Base-by-base conservation (phyloP, 2,888 invertebrate genomes). In the Petrolisthes cinctipes region DNA sequence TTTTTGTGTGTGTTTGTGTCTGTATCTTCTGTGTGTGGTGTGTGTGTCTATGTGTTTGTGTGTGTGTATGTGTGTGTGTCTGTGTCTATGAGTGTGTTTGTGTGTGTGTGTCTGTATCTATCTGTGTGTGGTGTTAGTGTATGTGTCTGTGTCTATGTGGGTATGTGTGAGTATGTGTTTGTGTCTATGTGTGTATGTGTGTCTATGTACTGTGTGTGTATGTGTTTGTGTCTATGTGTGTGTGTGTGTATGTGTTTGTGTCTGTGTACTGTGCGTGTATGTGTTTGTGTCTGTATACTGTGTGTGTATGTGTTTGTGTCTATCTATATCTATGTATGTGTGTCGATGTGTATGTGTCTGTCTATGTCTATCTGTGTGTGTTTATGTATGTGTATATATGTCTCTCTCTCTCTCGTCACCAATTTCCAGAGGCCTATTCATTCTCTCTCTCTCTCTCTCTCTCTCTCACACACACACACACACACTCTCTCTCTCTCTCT, bases 401-500 rank as follows among this genome's bases (percentile, higher is more conserved):
- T 71, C n/a, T 71, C 61, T 61, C 61, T 61, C 61, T 14, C 61
- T 61, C 61, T 61, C 14, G 7, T 61, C 14, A 6, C 61, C 14
- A 6, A 6, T 14, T 61, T 14, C 61, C 61, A 9, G 7, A 6
- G 7, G 6, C 61, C 61, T 14, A 61, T 61, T 61, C 6, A 9
- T 61, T 75, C 9, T 75, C 4, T 75, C n/a, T 68, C 3, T 4
- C 3, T 4, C 1, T 51, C 51, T 78, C 9, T 78, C 71, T 17
- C 71, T n/a, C 71, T n/a, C n/a, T n/a, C 71, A 17, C 71, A 5
- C 71, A 17, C 71, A 5, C 7, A 5, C n/a, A 11, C 71, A 5
- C 71, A 11, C n/a, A 71, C n/a, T n/a, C n/a, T 71, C 71, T n/a
- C 71, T 71, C 71, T 11, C 71, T n/a, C 71, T n/a, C 71, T 71